Evolutionary conservation across 2,797 vertebrate species (phyloP), one percentile per base, ranked within the genome.

Genomic region (Chiroxiphia lanceolata): DNA sequence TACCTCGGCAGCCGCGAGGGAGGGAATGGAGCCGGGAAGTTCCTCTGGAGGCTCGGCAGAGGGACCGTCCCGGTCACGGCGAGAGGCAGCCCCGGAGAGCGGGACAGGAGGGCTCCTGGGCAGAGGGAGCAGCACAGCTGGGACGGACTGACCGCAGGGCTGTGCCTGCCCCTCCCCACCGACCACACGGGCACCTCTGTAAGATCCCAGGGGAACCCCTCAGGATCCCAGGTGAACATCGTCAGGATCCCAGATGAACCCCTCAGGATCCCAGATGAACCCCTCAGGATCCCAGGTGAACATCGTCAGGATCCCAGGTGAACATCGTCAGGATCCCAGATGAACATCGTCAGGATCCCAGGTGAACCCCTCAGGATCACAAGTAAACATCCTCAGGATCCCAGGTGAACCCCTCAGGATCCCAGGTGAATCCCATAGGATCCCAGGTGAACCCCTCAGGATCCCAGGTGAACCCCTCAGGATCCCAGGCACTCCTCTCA

Each of bases 71-170:
- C 3, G 3, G 36, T 19, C 36, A 19, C 12, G 36, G 44, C 44
- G 23, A 25, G 15, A 44, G 15, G 29, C 40, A 44, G 40, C 31
- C 4, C 40, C 31, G 53, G 29, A 11, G 8, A 25, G 54, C 22
- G 8, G 74, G n/a, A 47, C 10, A 13, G 0, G 17, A 60, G 6
- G 1, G 10, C 23, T 34, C 16, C 69, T 34, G 45, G 4, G 31
- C 34, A 48, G 8, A 0, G 12, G 63, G 5, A 33, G 13, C 38
- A 44, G 40, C 33, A 36, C 12, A 19, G 22, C 23, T 8, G 48
- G 3, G 2, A 74, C 9, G 29, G 7, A 5, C 38, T 15, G n/a
- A 31, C 3, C 17, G 0, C 1, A 42, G 47, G 4, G 4, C 16
- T 38, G 13, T 17, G 11, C 16, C 2, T 5, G 17, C 14, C 21